Evolutionary conservation across 2,113 vertebrate species (phyloP).

Genomic region (Bolborhynchus lineola): DNA sequence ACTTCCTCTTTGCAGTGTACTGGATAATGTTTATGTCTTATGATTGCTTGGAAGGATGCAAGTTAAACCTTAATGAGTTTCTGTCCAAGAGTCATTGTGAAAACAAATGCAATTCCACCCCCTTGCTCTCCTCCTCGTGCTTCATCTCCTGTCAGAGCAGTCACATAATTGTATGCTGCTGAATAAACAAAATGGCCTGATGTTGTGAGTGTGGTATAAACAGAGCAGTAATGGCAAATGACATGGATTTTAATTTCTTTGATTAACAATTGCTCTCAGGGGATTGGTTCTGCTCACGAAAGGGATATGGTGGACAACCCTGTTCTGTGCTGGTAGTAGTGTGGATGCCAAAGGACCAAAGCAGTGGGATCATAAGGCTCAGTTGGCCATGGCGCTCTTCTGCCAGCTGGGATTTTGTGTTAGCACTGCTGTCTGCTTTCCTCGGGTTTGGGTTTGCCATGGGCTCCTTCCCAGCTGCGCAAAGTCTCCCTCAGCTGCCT

Average conservation of each 20-base stretch:
- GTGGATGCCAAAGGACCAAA: background rate
- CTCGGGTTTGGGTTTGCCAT: background rate
- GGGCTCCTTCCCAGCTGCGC: conserved; percentile 6
- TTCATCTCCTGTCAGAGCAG: background rate
- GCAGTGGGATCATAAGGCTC: background rate
- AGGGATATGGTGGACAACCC: background rate
- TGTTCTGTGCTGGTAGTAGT: background rate
- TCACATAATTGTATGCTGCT: background rate
- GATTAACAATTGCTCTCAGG: background rate
- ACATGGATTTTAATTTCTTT: background rate
- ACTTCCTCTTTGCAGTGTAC: background rate
- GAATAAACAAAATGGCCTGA: conserved; percentile 27
- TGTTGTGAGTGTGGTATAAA: background rate
- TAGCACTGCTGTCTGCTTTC: background rate
- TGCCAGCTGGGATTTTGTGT: background rate
- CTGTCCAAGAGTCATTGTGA: background rate
- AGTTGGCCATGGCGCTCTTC: background rate
- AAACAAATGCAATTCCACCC: background rate
- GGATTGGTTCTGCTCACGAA: background rate
- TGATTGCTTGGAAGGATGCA: background rate
- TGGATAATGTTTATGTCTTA: background rate
- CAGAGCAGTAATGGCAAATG: background rate
- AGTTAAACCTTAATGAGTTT: conserved; percentile 50
- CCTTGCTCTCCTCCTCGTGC: background rate
- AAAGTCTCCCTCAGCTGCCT: background rate